Evolutionary conservation across 2,888 invertebrate genomes (phyloP).

Genomic region (Dryadula phaetusa): DNA sequence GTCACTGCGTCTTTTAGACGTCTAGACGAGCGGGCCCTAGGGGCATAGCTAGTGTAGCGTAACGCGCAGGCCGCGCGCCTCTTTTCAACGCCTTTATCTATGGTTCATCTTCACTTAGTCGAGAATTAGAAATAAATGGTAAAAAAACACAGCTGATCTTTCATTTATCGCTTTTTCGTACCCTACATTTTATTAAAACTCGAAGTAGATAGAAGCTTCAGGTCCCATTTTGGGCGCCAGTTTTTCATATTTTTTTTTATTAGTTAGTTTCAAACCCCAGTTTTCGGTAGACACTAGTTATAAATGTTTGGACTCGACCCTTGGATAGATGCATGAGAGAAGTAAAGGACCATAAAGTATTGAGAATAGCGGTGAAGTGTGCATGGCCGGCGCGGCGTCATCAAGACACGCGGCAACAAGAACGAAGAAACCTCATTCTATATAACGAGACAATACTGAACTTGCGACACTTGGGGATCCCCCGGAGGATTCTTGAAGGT

Average conservation of each 20-base stretch:
- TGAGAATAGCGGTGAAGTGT: constrained; percentile 59
- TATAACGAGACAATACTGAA: constrained; percentile 28
- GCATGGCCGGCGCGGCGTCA: constrained; percentile 62
- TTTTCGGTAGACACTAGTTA: constrained; percentile 51
- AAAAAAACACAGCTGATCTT: constrained; percentile 80
- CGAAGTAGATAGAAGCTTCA: constrained; percentile 68
- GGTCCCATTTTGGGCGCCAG: constrained; percentile 69
- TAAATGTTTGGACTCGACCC: constrained; percentile 49
- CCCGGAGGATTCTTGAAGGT: constrained; percentile 19
- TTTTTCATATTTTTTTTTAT: constrained; percentile 45
- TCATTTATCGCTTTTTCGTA: constrained; percentile 79
- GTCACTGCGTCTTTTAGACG: constrained; percentile 57
- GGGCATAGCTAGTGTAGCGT: constrained; percentile 53
- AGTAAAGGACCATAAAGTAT: constrained; percentile 53
- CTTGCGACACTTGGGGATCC: constrained; percentile 46
- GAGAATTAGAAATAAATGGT: constrained; percentile 80
- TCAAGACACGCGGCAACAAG: constrained; percentile 39
- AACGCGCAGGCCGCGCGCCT: constrained; percentile 76
- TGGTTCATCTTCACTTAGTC: constrained; percentile 82
- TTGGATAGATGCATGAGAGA: constrained; percentile 74
- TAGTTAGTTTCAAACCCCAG: constrained; percentile 52
- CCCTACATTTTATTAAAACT: constrained; percentile 63
- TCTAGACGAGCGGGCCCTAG: constrained; percentile 44
- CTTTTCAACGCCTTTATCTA: constrained; percentile 66
- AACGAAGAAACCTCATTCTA: constrained; percentile 50